Evolutionary conservation across 2,888 invertebrate genomes (phyloP).

Genomic region (Latrodectus elegans): DNA sequence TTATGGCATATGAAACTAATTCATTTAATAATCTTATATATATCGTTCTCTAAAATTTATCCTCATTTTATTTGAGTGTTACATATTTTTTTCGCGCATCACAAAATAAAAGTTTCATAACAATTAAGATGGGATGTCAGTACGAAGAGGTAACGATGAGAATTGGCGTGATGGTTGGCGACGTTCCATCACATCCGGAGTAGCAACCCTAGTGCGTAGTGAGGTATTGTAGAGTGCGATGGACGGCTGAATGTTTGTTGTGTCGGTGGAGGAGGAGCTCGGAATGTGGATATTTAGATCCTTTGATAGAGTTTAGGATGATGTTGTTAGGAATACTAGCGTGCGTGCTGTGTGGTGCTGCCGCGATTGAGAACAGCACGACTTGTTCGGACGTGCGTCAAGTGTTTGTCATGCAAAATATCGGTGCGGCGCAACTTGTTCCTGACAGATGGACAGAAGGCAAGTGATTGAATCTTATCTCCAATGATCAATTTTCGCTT

Average conservation of each 20-base stretch:
- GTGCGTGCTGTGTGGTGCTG: conserved; percentile 33
- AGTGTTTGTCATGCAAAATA: conserved; percentile 51
- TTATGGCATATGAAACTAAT: too few relatives aligned
- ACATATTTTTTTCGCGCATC: too few relatives aligned
- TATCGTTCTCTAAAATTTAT: too few relatives aligned
- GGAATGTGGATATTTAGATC: conserved; percentile 16
- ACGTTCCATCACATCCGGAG: neutral
- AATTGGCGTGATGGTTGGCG: conserved; percentile 26
- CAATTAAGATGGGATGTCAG: too few relatives aligned
- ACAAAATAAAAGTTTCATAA: too few relatives aligned
- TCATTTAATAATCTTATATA: too few relatives aligned
- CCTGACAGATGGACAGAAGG: conserved; percentile 54
- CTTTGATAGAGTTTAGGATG: conserved; percentile 17
- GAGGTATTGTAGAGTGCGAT: conserved; percentile 23
- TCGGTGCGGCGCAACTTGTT: conserved; percentile 49
- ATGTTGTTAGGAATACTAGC: conserved; percentile 40
- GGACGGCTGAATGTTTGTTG: conserved; percentile 23
- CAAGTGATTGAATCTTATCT: neutral
- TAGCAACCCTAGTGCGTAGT: conserved; percentile 43
- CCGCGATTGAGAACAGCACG: conserved; percentile 25
- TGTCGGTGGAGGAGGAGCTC: conserved; percentile 10
- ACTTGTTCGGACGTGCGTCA: conserved; percentile 58
- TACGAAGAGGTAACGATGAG: too few relatives aligned
- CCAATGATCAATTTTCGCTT: too few relatives aligned
- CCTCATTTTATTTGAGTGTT: too few relatives aligned